Evolutionary conservation across 2,797 vertebrate species (phyloP).

Genomic region (Babyrousa celebensis): DNA sequence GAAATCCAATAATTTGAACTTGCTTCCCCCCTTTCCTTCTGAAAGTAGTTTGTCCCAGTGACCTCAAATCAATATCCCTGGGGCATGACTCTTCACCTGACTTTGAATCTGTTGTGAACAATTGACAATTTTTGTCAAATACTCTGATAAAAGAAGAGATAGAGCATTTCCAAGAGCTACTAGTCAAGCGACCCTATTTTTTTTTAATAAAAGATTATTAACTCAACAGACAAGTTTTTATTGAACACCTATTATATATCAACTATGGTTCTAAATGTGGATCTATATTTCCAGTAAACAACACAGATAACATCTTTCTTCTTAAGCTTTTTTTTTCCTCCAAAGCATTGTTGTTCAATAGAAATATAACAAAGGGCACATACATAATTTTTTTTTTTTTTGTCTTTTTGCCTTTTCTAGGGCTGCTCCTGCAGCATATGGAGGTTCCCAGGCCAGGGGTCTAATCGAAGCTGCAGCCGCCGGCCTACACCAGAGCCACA

Average conservation of each 20-base stretch:
- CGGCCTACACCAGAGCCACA: too few relatives aligned
- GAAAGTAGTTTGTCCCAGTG: conserved; percentile 21
- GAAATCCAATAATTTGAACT: conserved; percentile 2
- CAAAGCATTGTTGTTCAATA: not conserved
- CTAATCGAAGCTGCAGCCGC: too few relatives aligned
- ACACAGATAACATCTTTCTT: not conserved
- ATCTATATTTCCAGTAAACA: not conserved
- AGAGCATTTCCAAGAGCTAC: not conserved
- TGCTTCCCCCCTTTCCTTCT: conserved; percentile 11
- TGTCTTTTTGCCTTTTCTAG: too few relatives aligned
- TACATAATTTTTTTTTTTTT: not conserved
- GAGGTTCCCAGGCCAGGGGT: too few relatives aligned
- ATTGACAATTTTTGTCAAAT: conserved; percentile 15
- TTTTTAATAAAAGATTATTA: not conserved
- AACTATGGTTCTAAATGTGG: not conserved
- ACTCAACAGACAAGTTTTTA: not conserved
- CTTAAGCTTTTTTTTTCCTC: not conserved
- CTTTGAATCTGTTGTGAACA: conserved; percentile 4
- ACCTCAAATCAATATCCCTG: not conserved
- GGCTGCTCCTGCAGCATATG: too few relatives aligned
- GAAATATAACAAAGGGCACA: not conserved
- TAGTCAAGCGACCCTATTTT: not conserved
- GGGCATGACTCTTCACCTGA: not conserved
- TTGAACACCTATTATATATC: not conserved
- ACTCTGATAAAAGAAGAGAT: not conserved